A percentile compares a stretch with the other conserved stretches of the same genome.
These are phyloP conservation scores for Hemicrepidius hirtus DNA, from an alignment of 2,888 invertebrate genomes.

Conservation along the genomic window DNA sequence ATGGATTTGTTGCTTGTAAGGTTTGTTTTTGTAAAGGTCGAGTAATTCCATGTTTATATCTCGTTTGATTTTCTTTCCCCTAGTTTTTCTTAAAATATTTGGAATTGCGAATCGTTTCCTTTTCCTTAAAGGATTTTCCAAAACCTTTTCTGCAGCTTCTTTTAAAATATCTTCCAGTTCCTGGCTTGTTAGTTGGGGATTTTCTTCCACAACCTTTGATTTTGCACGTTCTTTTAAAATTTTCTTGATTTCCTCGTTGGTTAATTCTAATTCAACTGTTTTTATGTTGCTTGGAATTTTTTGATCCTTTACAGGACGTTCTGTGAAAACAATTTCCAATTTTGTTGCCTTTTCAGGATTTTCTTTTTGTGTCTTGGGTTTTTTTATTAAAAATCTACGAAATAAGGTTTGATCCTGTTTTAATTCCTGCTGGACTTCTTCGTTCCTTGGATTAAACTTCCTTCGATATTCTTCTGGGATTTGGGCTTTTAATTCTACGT, in stretches of 20 bases:
- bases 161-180: constrained; percentile 63
- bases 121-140: constrained; percentile 14
- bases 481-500: not conserved
- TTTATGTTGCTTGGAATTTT: not conserved
- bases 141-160: constrained; percentile 60
- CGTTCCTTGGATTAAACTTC: no score
- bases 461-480: not conserved
- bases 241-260: constrained; percentile 63
- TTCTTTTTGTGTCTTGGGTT: not conserved
- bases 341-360: constrained; percentile 27
- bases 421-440: no score
- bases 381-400: not conserved
- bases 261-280: constrained; percentile 57
- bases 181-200: constrained; percentile 63
- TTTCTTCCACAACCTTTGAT: constrained; percentile 61
- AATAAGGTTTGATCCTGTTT: no score
- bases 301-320: constrained; percentile 1
- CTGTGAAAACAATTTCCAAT: constrained; percentile 35
- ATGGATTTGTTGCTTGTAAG: constrained; percentile 36
- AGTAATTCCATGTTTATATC: constrained; percentile 66
- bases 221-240: constrained; percentile 65
- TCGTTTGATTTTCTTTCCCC: constrained; percentile 52
- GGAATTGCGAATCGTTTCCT: not conserved
- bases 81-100: constrained; percentile 30
- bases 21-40: constrained; percentile 59